These are phyloP conservation scores for Rugalucina vietnamica DNA, from an alignment of 2,888 invertebrate species.

Conservation along the genomic window DNA sequence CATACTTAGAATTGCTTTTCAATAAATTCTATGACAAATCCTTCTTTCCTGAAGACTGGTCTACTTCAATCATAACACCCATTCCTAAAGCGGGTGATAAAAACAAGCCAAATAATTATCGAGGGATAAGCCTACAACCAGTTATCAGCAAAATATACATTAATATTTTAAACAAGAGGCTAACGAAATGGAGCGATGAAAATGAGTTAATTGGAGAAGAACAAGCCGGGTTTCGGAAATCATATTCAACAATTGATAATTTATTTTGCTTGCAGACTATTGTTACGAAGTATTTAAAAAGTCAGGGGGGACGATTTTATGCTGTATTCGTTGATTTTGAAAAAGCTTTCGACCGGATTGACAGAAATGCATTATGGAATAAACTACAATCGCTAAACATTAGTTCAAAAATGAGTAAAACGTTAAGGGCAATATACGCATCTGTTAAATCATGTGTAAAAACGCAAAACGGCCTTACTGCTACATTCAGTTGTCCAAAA, in stretches of 20 bases:
- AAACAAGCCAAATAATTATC: background rate
- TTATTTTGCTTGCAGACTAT: background rate
- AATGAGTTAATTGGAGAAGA: background rate
- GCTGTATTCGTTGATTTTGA: too few relatives aligned
- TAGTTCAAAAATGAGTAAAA: too few relatives aligned
- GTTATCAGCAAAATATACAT: background rate
- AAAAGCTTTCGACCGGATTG: too few relatives aligned
- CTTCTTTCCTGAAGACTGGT: background rate
- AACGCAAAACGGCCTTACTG: too few relatives aligned
- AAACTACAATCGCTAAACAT: too few relatives aligned
- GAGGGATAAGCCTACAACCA: background rate
- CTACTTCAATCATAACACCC: background rate
- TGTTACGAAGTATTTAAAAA: background rate
- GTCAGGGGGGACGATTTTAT: background rate
- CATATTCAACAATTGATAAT: background rate
- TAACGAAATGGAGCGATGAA: background rate
- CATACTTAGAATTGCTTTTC: too few relatives aligned
- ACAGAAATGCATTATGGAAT: too few relatives aligned
- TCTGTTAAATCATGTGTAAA: too few relatives aligned
- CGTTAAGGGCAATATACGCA: too few relatives aligned
- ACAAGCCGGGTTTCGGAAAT: background rate
- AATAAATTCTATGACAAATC: background rate
- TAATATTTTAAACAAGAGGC: background rate
- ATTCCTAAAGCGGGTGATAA: background rate
- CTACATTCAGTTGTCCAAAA: too few relatives aligned